Evolutionary conservation across 2,888 invertebrate genomes (phyloP), one percentile per base, ranked within the genome.

Genomic region (Heteromurus nitidus): DNA sequence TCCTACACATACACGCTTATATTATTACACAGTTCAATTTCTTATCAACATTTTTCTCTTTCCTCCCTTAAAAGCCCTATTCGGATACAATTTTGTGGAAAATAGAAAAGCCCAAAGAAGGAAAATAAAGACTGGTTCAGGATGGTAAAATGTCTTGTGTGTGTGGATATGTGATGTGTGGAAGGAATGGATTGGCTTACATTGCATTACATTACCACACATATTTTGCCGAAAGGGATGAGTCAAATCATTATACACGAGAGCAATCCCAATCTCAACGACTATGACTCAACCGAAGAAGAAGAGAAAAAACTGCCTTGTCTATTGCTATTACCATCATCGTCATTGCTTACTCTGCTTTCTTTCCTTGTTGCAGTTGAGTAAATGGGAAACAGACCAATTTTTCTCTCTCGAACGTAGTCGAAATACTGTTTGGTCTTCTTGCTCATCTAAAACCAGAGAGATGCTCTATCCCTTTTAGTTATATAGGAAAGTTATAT

Each of bases 161-260:
- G 20, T 68, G 53, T 30, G 55, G 50, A 11, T 36, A 7, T 5
- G 13, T 7, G 5, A n/a, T 53, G 36, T 55, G 60, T 58, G 60
- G 20, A 16, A 26, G 60, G 58, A 64, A 73, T 73, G 73, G 44
- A 73, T 30, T 30, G 50, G 73, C 73, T 73, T 44, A 47, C 42
- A 64, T 73, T 73, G 62, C 62, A 73, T 73, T 73, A 73, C 64
- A 64, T 73, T 73, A 62, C 73, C 62, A 73, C 73, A 72, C 70
- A 70, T 70, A 62, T 73, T 62, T 62, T 50, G 73, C 73, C 73
- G 62, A 73, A 58, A 73, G 73, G 73, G 73, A 62, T 64, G 64
- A 73, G 73, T 73, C 62, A 73, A 73, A 73, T 73, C 72, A 60
- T 60, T 72, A 72, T 72, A 72, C 47, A 72, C 36, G 30, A 73